Base-by-base conservation (phyloP, 64 coral and sea anemone species). In the Montipora sp. region DNA sequence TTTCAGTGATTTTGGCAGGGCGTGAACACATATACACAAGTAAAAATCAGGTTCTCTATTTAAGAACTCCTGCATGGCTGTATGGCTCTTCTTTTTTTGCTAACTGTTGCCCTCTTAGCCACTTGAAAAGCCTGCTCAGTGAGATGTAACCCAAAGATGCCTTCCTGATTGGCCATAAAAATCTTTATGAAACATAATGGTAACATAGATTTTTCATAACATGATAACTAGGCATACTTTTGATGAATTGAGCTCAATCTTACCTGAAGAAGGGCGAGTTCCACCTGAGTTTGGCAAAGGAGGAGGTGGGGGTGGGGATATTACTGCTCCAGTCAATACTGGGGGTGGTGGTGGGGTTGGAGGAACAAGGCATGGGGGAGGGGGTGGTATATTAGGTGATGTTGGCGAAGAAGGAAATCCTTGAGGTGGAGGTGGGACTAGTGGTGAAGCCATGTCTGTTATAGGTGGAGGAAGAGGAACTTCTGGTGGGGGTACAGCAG, bases 391-490 rank as follows among this genome's bases (percentile, higher is more conserved):
- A 68, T 59, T 79, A 48, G 80, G 47, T 13, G 93, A 71, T 66
- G 77, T 22, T 48, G 80, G 88, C 3, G 76, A 43, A 78, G 88
- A 90, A 63, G 88, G 87, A 57, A 84, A 80, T 79, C 45, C 66
- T 3, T 76, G 69, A 47, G 89, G 93, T 75, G 91, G 95, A 3
- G 89, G 92, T 48, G 95, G 81, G 19, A 83, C 60, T 49, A 71
- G 83, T 59, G 89, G 95, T 19, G 92, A 83, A 88, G 80, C 21
- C 59, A 91, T 87, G 13, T 49, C 83, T 48, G 75, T 77, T 76
- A 61, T 73, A 59, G 61, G 47, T 12, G 90, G 50, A 43, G 83
- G 73, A 3, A 83, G 75, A 11, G 84, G 89, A 68, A 77, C 71
- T 84, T 8, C 51, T 44, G 95, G 92, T 5, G 77, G 83, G 59